Base-by-base conservation (phyloP, 2,888 invertebrate species). In the Melanostoma mellinum region DNA sequence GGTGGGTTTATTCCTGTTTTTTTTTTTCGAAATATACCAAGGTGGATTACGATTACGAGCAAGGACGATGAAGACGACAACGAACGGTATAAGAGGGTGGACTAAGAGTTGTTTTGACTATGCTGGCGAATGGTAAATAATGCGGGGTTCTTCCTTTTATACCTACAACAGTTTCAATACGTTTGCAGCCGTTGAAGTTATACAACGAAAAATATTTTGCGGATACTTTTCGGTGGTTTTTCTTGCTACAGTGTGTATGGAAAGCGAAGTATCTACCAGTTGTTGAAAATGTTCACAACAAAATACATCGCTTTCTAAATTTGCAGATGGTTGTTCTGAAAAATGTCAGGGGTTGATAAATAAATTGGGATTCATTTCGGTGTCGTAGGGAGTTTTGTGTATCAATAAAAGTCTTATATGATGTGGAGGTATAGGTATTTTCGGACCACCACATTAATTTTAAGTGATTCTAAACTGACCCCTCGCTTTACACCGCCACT, bases 21-120 rank as follows among this genome's bases (percentile, higher is more conserved):
- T 36, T 55, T 20, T 55, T 55, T 48, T 58, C 33, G 42, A 55
- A 56, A 72, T 67, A 48, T 65, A 60, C 65, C 69, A 58, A 69
- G 73, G 65, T 78, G 69, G 69, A 78, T 82, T 78, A 82, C 63
- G 56, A 82, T 42, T 68, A 82, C 73, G 73, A 82, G 38, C 65
- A 71, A 78, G 67, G 65, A 67, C 73, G 63, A 69, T 20, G 52
- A 52, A 8, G n/a, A 42, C 2, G 6, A 38, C 36, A 20, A 20
- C 20, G 20, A 20, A 20, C 20, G 20, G 20, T 1, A 44, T 50
- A 44, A n/a, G 74, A 77, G 81, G 81, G 81, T 81, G 76, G 42
- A 76, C 61, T 44, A 50, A 48, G 42, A 30, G 33, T 50, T 55
- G 9, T 68, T 75, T 36, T 42, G 53, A 53, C 38, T 42, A 74